Base-by-base conservation (phyloP, 64 coral and sea anemone species). In the Stichodactyla mertensii region DNA sequence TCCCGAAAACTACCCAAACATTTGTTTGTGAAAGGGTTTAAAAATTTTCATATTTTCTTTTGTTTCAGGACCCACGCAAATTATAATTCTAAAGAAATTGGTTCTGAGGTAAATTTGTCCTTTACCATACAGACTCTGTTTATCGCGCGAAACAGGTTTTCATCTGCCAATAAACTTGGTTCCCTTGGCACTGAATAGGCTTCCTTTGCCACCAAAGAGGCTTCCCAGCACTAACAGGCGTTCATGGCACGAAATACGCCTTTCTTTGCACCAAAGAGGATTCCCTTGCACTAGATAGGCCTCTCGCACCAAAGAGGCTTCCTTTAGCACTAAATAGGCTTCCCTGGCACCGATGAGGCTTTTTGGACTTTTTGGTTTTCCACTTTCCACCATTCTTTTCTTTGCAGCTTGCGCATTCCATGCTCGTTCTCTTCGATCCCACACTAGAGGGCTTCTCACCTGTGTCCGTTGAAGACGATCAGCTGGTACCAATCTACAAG, bases 81-180 rank as follows among this genome's bases (percentile, higher is more conserved):
- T 82, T 99, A 94, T 83, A 99, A 99, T 85, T 99, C 97, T 20
- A 99, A 95, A 70, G 97, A 99, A 83, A 90, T 99, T 57, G 97
- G 97, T 52, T 62, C 70, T 10, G 80, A 95, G 93, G 93, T 95
- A 51, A 85, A 58, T 20, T 18, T 16, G 16, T 20, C n/a, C 9
- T n/a, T 57, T 8, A 7, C 64, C 8, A 69, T n/a, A 61, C 59
- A 61, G 59, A 16, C 59, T 61, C 18, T 61, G 0, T 66, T 66
- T 66, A 20, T 53, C 24, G 20, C 64, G 15, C 51, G 12, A 23
- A 86, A 51, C 26, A 12, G 19, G 20, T 6, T 52, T 69, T 66
- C 23, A 6, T 64, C 45, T 71, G 22, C 6, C 66, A 71, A 19
- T 23, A 20, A n/a, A 71, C 66, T 24, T 22, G 57, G 10, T 53